A percentile compares a stretch with the other conserved stretches of the same genome.
Conservation (phyloP, 2,888 invertebrate species). For the Osmoderma eremita region DNA sequence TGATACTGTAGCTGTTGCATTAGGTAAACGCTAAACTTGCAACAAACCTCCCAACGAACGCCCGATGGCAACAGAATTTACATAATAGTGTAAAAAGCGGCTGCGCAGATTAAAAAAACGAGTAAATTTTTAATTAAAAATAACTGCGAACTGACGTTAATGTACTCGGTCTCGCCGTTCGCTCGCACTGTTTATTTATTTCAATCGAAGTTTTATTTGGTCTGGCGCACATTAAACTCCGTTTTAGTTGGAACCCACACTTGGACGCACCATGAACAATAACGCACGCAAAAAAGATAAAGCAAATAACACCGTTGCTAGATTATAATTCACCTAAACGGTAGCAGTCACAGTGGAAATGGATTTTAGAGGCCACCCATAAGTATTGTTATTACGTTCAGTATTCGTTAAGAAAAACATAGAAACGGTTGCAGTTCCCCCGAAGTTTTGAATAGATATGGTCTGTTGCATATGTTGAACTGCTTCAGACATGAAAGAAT, state of each 20-base stretch:
- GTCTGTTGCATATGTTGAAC: too few species aligned
- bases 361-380: too few species aligned
- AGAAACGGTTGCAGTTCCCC: too few species aligned
- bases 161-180: neutral
- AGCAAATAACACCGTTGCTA: neutral
- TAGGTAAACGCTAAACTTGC: too few species aligned
- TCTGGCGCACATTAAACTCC: conserved; percentile 5
- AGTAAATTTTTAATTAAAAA: conserved; percentile 15
- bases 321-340: conserved; percentile 15
- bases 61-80: neutral
- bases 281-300: neutral
- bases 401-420: too few species aligned
- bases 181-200: conserved; percentile 15
- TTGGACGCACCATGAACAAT: neutral
- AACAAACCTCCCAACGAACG: too few species aligned
- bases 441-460: too few species aligned
- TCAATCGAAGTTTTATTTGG: conserved; percentile 22
- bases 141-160: conserved; percentile 3
- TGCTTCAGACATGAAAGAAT: too few species aligned
- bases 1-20: too few species aligned
- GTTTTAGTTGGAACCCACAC: conserved; percentile 5
- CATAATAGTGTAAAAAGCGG: conserved; percentile 1
- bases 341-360: neutral
- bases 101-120: conserved; percentile 1
- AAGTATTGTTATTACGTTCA: too few species aligned